phyloP scores from a whole-genome alignment of 2,113 vertebrate species.

The Burhinus bistriatus region DNA sequence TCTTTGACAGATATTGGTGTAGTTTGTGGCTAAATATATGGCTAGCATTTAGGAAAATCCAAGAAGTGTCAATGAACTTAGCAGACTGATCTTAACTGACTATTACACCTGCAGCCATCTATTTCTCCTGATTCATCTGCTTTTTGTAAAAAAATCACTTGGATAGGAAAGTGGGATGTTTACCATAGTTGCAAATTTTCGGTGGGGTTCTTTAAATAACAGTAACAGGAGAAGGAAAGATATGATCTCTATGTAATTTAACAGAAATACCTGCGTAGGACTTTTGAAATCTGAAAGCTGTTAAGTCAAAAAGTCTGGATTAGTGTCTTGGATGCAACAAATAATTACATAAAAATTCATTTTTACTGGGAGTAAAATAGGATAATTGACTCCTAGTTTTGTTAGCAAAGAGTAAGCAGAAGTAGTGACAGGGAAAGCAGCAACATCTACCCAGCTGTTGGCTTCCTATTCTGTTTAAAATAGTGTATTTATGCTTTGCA shows the following conservation, averaged over 20 bases:
- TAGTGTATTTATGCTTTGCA: not conserved
- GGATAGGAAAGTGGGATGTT: not conserved
- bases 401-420: not conserved
- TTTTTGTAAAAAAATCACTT: not conserved
- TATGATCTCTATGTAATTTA: not conserved
- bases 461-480: not conserved
- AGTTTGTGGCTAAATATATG: not conserved
- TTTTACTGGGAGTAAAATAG: not conserved
- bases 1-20: not conserved
- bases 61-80: not conserved
- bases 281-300: not conserved
- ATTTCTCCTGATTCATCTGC: not conserved
- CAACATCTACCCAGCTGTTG: not conserved
- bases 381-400: not conserved
- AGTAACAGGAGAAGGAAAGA: not conserved
- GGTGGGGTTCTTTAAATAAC: not conserved
- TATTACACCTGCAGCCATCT: not conserved
- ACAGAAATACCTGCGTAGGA: not conserved
- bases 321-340: not conserved
- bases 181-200: not conserved
- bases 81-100: not conserved
- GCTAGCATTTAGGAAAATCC: not conserved
- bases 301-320: not conserved
- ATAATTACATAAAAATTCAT: not conserved
- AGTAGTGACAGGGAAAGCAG: not conserved